Conservation (phyloP, 2,113 vertebrate species). For the Ondatra zibethicus region DNA sequence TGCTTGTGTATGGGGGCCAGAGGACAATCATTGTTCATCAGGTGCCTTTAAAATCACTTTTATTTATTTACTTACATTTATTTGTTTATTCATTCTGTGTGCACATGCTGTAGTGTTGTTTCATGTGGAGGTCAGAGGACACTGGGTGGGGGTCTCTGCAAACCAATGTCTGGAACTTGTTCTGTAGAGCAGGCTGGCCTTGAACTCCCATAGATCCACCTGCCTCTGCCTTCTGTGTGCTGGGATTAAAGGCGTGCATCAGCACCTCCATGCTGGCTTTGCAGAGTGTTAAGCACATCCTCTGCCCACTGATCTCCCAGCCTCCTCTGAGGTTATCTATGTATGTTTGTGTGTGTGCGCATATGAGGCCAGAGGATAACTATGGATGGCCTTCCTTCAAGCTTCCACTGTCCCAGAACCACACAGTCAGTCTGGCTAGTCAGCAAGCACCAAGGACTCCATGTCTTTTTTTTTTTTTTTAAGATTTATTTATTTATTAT, state of each 20-base stretch:
- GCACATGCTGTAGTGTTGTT: neutral
- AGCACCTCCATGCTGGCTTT: too few relatives aligned
- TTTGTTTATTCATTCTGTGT: neutral
- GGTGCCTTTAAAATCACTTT: neutral
- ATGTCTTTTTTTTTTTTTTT: too few relatives aligned
- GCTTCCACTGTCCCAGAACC: neutral
- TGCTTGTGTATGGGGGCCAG: neutral
- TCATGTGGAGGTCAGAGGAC: neutral
- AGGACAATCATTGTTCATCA: neutral
- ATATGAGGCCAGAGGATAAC: neutral
- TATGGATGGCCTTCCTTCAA: neutral
- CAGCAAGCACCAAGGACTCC: neutral
- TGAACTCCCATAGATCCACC: neutral
- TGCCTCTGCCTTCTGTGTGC: neutral
- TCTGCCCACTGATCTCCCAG: neutral
- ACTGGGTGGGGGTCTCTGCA: neutral
- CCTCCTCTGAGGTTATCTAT: neutral
- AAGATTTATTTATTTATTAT: too few relatives aligned
- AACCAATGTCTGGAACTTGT: neutral
- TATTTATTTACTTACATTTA: neutral
- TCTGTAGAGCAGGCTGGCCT: neutral
- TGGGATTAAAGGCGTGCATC: too few relatives aligned
- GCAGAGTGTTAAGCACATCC: too few relatives aligned
- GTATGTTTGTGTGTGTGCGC: neutral
- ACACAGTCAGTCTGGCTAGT: neutral